Evolutionary conservation across 2,113 vertebrate species (phyloP).

Genomic region (Otus sunia): DNA sequence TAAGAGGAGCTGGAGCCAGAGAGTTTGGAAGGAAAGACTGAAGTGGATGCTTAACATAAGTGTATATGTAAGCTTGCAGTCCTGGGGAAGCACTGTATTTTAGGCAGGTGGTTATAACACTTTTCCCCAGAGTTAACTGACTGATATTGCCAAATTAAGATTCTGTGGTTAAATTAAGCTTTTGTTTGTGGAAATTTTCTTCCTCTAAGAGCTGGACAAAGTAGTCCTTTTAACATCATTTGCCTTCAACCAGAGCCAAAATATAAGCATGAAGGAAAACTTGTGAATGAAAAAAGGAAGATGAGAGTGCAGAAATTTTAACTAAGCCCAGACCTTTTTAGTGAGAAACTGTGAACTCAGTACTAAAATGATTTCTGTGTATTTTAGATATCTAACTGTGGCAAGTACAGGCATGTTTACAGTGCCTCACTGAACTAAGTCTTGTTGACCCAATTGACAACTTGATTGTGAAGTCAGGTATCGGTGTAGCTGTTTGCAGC

Average conservation of each 20-base stretch:
- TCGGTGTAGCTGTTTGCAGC: neutral
- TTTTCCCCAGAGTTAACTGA: neutral
- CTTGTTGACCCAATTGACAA: neutral
- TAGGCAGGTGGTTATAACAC: neutral
- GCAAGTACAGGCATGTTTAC: rapidly evolving
- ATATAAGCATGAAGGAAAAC: neutral
- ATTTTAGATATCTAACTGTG: neutral
- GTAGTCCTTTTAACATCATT: neutral
- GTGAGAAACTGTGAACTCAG: neutral
- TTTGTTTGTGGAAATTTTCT: neutral
- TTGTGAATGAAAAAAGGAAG: neutral
- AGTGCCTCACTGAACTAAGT: neutral
- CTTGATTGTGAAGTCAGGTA: rapidly evolving
- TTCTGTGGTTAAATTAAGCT: neutral
- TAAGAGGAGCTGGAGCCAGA: neutral
- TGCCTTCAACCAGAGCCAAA: neutral
- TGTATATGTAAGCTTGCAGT: rapidly evolving
- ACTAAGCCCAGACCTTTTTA: rapidly evolving
- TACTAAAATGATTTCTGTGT: neutral
- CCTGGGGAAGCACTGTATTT: neutral
- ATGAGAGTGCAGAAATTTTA: neutral
- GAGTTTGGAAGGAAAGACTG: neutral
- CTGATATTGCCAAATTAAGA: neutral
- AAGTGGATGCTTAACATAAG: rapidly evolving
- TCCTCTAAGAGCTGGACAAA: neutral